These are phyloP conservation scores for Aldrovandia affinis DNA, from an alignment of 2,797 vertebrate species.

Conservation along the genomic window DNA sequence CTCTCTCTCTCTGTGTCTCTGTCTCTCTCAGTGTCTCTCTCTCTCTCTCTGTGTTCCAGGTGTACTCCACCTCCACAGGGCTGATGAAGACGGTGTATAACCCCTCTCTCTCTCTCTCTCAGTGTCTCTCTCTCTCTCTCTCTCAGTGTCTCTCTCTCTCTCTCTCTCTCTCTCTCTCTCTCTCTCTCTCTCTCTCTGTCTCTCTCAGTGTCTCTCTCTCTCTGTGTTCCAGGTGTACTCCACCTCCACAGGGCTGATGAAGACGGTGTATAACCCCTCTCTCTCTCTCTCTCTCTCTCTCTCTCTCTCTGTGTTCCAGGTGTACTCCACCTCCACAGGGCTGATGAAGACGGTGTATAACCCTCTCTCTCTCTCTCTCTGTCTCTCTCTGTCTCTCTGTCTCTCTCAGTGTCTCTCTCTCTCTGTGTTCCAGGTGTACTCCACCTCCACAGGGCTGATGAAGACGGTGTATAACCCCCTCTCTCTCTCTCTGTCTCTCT, in stretches of 20 bases:
- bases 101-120: too few relatives aligned
- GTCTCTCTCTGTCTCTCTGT: too few relatives aligned
- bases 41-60: constrained; percentile 73
- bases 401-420: too few relatives aligned
- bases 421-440: constrained; percentile 85
- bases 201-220: not conserved
- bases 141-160: too few relatives aligned
- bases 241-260: constrained; percentile 93
- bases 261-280: constrained; percentile 98
- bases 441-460: constrained; percentile 92
- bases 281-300: not conserved
- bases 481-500: too few relatives aligned
- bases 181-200: not conserved
- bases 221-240: constrained; percentile 86
- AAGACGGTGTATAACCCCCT: constrained; percentile 99
- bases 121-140: too few relatives aligned
- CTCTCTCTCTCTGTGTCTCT: too few relatives aligned
- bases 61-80: constrained; percentile 92
- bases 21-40: not conserved
- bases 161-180: too few relatives aligned
- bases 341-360: constrained; percentile 98
- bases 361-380: too few relatives aligned
- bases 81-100: constrained; percentile 98
- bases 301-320: constrained; percentile 73
- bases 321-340: constrained; percentile 92